Percentiles rank a stretch among this genome's conserved stretches.
Evolutionary conservation across 2,113 vertebrate species (phyloP).

Genomic region (Prunella fulvescens): DNA sequence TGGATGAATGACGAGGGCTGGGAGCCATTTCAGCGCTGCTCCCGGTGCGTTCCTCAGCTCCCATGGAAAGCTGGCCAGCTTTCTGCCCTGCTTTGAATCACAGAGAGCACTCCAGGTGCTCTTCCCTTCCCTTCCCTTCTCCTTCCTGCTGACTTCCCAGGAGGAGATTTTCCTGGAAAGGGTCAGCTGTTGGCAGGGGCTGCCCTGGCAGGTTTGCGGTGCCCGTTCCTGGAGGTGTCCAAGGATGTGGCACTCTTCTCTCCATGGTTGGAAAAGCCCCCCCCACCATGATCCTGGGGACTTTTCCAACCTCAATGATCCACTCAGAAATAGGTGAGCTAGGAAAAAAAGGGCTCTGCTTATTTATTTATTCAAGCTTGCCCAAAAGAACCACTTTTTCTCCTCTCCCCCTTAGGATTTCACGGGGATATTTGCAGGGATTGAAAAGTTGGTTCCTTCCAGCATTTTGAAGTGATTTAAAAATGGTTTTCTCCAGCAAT

Average conservation of each 20-base stretch:
- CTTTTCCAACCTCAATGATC: neutral
- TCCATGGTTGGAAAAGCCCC: too few relatives aligned
- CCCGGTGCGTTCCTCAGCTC: constrained; percentile 15
- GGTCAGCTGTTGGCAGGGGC: neutral
- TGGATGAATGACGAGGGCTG: constrained; percentile 44
- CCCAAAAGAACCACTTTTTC: neutral
- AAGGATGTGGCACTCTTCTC: neutral
- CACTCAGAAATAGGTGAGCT: neutral
- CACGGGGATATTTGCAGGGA: neutral
- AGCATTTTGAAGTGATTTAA: neutral
- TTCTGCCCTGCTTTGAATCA: constrained; percentile 11
- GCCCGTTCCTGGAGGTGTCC: neutral
- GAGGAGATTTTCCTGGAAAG: too few relatives aligned
- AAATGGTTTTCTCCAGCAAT: neutral
- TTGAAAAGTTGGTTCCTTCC: neutral
- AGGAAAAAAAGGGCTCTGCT: neutral
- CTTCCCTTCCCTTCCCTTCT: too few relatives aligned
- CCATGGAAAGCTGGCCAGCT: constrained; percentile 49
- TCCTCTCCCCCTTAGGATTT: neutral
- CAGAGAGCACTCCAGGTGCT: constrained; percentile 27
- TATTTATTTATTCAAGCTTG: neutral
- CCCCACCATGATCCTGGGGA: too few relatives aligned
- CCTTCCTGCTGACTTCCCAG: neutral
- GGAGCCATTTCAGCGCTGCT: constrained; percentile 39
- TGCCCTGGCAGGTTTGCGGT: neutral